Conservation (phyloP, 2,888 invertebrate species). For the Leistus spinibarbis region DNA sequence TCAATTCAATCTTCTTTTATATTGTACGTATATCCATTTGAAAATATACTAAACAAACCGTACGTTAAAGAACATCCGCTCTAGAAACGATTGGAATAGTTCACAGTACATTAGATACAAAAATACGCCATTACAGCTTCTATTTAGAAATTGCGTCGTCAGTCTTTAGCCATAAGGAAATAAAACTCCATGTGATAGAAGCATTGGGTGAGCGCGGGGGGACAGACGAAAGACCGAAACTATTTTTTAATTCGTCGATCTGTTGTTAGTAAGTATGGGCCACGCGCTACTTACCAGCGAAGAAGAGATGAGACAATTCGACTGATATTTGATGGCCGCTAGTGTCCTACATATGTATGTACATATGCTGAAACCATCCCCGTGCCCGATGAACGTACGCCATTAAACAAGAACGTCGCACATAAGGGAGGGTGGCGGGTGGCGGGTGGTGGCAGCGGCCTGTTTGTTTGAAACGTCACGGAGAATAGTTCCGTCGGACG, state of each 20-base stretch:
- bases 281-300: background rate
- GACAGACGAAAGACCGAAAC: background rate
- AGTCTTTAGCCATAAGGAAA: background rate
- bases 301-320: background rate
- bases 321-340: slow-evolving; percentile 34
- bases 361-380: slow-evolving; percentile 30
- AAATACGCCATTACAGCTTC: background rate
- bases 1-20: background rate
- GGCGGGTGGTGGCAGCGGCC: background rate
- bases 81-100: background rate
- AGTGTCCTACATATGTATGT: slow-evolving; percentile 35
- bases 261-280: background rate
- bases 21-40: background rate
- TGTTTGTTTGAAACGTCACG: slow-evolving; percentile 38
- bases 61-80: background rate
- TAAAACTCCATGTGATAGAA: background rate
- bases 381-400: background rate
- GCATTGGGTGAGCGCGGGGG: background rate
- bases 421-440: background rate
- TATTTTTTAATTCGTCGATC: background rate
- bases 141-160: slow-evolving; percentile 8
- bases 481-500: slow-evolving; percentile 43
- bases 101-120: background rate
- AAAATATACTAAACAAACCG: background rate
- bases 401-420: background rate